Base-by-base conservation (phyloP, 2,113 vertebrate species). In the Cheilinus undulatus region DNA sequence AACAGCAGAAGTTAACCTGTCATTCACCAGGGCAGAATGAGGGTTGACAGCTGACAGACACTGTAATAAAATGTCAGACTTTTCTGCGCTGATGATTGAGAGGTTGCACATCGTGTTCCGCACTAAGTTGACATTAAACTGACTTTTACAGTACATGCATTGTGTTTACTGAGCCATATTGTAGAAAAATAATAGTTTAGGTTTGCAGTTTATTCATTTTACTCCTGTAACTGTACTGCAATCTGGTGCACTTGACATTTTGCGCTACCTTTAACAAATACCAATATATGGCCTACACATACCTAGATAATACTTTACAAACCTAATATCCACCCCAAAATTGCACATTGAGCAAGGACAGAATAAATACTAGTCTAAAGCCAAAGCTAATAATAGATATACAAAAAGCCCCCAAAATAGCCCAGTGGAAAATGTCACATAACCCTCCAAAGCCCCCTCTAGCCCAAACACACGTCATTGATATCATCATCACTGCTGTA, bases 371-470 rank as follows among this genome's bases (percentile, higher is more conserved):
- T 60, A 4, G 7, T 28, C 2, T 8, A 17, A n/a, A 3, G 24
- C 15, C 5, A 23, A 71, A 51, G 26, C 51, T 40, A 34, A 57
- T 22, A 5, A 45, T 9, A 56, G 48, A 50, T 11, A 42, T 5
- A 19, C 1, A 51, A 76, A 69, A 17, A 4, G 5, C 4, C 27
- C 7, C 14, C 67, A 66, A 82, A 49, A 61, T 32, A 66, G 64
- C 51, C 34, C 40, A 22, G 72, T 32, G 75, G 69, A 83, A 82
- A 86, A 78, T 75, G 57, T 12, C 23, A 43, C 1, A 12, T n/a
- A 15, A 46, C 27, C 36, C 60, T 69, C 46, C 72, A 78, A 40
- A 58, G 14, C 3, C 51, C 53, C 20, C 40, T 7, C 23, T 42
- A 43, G 54, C 27, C n/a, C 65, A 66, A 78, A 69, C 27, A 49